Base-by-base conservation (phyloP, 1,140 invertebrate species). In the Heliothis virescens region DNA sequence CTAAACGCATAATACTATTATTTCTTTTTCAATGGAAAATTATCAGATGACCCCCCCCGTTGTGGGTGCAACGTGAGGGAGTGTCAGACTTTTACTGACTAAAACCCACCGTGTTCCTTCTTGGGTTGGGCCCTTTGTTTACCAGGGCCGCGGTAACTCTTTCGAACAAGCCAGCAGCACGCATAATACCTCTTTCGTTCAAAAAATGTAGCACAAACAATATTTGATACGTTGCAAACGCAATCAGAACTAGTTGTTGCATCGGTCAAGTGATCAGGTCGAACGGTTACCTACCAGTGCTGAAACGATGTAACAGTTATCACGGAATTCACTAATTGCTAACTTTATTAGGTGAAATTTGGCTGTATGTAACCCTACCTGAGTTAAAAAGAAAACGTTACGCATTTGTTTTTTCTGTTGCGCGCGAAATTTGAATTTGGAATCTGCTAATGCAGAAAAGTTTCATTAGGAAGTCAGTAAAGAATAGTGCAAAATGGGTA, bases 301-400 rank as follows among this genome's bases (percentile, higher is more conserved):
- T 71, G 67, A 71, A 71, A 71, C 67, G n/a, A 71, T 52, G 67
- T 71, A 71, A 71, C 67, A 52, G 26, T 47, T 71, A 71, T 71
- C 67, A 71, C 67, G 67, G 67, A 53, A 71, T 71, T 71, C 48
- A 71, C 18, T 53, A 71, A 71, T 71, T 71, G 21, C 48, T 53
- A 52, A 71, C 48, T 10, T 71, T 53, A 71, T 71, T 71, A 52
- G 48, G 67, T 71, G 67, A 71, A 71, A 71, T 71, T 71, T 53
- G 67, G 67, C 48, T 71, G 48, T 71, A 53, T 52, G 67, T 18
- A 71, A 71, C 26, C 18, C 13, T 71, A 5, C 3, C 48, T 41
- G 29, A 41, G 57, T 12, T 29, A 18, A 21, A 47, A 71, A 71
- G 48, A 26, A 71, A 60, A 48, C 48, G 63, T 67, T 67, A 48